phyloP scores from a whole-genome alignment of 1,140 invertebrate species.

The Lanistes nyassanus region DNA sequence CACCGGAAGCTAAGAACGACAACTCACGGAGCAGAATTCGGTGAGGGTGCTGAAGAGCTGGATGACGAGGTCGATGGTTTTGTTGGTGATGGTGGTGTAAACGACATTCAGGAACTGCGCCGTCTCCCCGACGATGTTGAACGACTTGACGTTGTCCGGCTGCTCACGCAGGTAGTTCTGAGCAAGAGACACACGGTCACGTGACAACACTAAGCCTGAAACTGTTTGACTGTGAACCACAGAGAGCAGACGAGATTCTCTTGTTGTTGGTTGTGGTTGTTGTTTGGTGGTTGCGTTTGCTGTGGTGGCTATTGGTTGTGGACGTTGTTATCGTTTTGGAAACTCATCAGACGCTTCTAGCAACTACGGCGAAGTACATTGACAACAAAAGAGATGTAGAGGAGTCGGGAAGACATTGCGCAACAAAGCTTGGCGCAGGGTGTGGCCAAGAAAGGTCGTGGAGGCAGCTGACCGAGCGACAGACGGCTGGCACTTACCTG shows the following conservation, averaged over 20 bases:
- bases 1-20: no score
- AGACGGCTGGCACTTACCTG: constrained; percentile 51
- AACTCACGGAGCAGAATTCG: constrained; percentile 65
- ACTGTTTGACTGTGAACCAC: neutral
- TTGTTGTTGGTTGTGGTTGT: no score
- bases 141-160: constrained; percentile 67
- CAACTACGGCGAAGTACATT: no score
- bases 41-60: constrained; percentile 65
- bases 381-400: neutral
- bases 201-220: neutral
- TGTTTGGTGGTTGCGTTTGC: no score
- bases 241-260: no score
- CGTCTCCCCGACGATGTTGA: constrained; percentile 66
- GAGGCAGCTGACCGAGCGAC: neutral
- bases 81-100: constrained; percentile 63
- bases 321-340: no score
- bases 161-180: constrained; percentile 66
- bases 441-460: neutral
- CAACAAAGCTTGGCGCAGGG: neutral
- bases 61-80: constrained; percentile 64
- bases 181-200: constrained; percentile 19
- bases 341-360: no score
- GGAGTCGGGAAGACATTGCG: neutral
- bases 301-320: no score
- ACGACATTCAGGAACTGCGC: constrained; percentile 65